Evolutionary conservation across 2,888 invertebrate species (phyloP).

Genomic region (Apamea crenata): DNA sequence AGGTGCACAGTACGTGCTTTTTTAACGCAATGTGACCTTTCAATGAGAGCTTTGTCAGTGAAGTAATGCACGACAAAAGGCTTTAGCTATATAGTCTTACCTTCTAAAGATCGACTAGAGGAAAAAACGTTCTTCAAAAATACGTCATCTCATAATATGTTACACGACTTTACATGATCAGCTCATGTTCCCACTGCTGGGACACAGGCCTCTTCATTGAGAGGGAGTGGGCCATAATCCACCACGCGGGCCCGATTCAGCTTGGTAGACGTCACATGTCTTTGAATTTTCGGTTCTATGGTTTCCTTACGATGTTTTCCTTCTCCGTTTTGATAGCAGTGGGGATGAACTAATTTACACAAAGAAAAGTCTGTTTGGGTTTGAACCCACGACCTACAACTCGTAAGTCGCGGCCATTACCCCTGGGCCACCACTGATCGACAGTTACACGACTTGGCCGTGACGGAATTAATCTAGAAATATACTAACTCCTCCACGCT

Average conservation of each 20-base stretch:
- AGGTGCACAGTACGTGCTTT: slow-evolving; percentile 41
- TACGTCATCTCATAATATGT: background rate
- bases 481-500: background rate
- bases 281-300: background rate
- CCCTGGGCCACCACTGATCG: no score
- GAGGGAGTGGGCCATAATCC: background rate
- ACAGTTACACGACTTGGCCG: background rate
- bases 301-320: background rate
- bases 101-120: background rate
- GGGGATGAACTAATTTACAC: background rate
- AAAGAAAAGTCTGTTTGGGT: background rate
- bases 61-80: slow-evolving; percentile 1
- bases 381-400: background rate
- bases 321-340: background rate
- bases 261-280: background rate
- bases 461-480: background rate
- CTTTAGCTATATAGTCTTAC: background rate
- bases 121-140: background rate
- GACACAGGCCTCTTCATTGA: background rate
- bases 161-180: background rate
- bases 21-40: slow-evolving; percentile 46
- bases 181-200: background rate
- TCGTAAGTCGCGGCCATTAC: background rate
- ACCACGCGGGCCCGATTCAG: background rate
- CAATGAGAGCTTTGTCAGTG: slow-evolving; percentile 23